Base-by-base conservation (phyloP, 37 sponge, comb jelly and placozoan species). In the Hexactinellida sp. region DNA sequence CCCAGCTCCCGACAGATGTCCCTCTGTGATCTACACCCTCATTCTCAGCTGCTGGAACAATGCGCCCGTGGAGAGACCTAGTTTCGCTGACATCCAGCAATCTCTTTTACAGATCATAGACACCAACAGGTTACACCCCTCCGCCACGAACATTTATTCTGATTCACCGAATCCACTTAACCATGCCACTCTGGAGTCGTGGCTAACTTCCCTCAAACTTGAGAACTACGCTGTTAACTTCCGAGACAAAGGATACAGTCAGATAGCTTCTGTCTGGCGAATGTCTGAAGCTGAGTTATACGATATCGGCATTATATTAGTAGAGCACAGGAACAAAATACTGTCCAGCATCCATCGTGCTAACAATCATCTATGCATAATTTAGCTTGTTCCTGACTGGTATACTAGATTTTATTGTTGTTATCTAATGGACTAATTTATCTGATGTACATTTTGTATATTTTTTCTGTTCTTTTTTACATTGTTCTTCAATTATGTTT, bases 161-260 rank as follows among this genome's bases (percentile, higher is more conserved):
- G 3, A 10, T n/a, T 7, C 21, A 10, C 76, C 3, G 76, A 63
- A 63, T 63, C 76, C 76, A 7, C 76, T 63, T n/a, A 63, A 63
- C 34, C 30, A 63, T n/a, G 34, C 30, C 21, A 63, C 76, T 5
- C 76, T 63, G 34, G 76, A 63, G 32, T 63, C 76, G 5, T 63
- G 76, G 76, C 76, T 63, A 63, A n/a, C 76, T n/a, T 63, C 76
- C 13, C 76, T 63, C 3, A 63, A 63, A 23, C 76, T 63, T 21
- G 76, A 63, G 28, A 10, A n/a, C 25, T 63, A 63, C 13, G 76
- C 30, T 10, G 19, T 63, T 23, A 63, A 63, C 34, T 63, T 63
- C 76, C 21, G 28, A 3, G 30, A 10, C 32, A 63, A 63, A 21
- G 76, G 76, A n/a, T 63, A 63, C 76, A 32, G 19, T 7, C 76